phyloP scores from a whole-genome alignment of 2,888 invertebrate genomes.

The Clistopyga incitator region DNA sequence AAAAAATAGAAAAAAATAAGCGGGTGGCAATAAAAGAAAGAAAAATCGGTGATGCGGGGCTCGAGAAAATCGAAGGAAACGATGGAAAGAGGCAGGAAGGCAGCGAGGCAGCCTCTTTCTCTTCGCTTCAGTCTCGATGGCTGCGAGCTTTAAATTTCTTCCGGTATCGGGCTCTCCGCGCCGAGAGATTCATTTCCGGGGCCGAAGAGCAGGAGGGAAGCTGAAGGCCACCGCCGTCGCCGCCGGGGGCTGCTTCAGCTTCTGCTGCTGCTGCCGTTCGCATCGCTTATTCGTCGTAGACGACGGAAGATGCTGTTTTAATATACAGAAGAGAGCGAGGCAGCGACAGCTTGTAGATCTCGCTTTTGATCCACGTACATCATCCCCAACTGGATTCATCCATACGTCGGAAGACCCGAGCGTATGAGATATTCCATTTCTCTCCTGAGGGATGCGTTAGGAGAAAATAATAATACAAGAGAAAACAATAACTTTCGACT shows the following conservation, averaged over 20 bases:
- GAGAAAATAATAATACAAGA: constrained; percentile 33
- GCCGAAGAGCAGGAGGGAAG: constrained; percentile 6
- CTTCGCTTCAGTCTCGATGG: constrained; percentile 42
- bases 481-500: constrained; percentile 17
- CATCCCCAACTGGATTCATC: constrained; percentile 20
- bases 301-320: constrained; percentile 65
- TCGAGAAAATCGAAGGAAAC: constrained; percentile 62
- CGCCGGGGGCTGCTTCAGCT: constrained; percentile 12
- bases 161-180: constrained; percentile 66
- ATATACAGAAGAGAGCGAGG: constrained; percentile 52
- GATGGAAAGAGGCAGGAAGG: constrained; percentile 44
- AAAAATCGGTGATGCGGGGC: constrained; percentile 36
- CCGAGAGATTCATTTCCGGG: constrained; percentile 70
- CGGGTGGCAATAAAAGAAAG: constrained; percentile 16
- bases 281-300: constrained; percentile 62
- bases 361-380: constrained; percentile 12
- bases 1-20: neutral
- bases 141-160: constrained; percentile 68
- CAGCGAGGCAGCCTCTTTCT: constrained; percentile 20
- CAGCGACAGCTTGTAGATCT: constrained; percentile 32
- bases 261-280: constrained; percentile 46
- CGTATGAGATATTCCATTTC: constrained; percentile 45
- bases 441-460: constrained; percentile 17
- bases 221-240: constrained; percentile 26
- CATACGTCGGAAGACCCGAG: constrained; percentile 15